phyloP scores from a whole-genome alignment of 2,888 invertebrate genomes.

The Scaeva pyrastri region DNA sequence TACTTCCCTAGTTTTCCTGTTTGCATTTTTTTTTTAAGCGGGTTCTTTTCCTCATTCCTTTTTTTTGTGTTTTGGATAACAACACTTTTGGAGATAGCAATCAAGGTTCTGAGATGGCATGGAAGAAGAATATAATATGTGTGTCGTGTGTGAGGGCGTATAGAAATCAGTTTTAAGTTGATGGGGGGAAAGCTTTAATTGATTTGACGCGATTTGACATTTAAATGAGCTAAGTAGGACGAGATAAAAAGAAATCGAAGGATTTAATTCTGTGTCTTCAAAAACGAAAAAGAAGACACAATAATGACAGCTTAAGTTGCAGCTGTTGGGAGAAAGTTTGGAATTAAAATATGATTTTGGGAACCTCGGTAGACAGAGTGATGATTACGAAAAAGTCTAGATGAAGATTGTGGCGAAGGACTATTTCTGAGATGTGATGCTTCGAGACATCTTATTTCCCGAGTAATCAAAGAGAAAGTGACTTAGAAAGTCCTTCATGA shows the following conservation, averaged over 20 bases:
- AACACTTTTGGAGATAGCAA: conserved; percentile 31
- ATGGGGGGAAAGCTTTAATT: conserved; percentile 65
- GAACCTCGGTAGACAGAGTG: too few relatives aligned
- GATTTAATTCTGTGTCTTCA: not conserved
- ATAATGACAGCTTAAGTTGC: not conserved
- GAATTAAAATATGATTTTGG: too few relatives aligned
- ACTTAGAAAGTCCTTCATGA: too few relatives aligned
- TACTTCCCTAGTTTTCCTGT: conserved; percentile 20
- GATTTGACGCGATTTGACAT: conserved; percentile 53
- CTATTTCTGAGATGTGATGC: too few relatives aligned
- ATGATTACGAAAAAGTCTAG: too few relatives aligned
- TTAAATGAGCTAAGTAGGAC: conserved; percentile 37
- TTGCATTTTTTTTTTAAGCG: not conserved
- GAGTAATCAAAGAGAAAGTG: too few relatives aligned
- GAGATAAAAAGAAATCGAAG: conserved; percentile 1
- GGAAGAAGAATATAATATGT: not conserved
- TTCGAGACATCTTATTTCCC: too few relatives aligned
- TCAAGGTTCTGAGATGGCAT: conserved; percentile 39
- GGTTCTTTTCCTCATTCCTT: conserved; percentile 38
- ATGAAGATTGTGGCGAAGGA: too few relatives aligned
- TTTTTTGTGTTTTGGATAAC: conserved; percentile 26
- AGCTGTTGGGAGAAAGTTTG: conserved; percentile 16
- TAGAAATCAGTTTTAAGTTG: conserved; percentile 13
- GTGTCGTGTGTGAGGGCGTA: conserved; percentile 33
- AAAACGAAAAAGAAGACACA: not conserved